Base-by-base conservation (phyloP, 2,113 vertebrate genomes). In the Elgaria multicarinata region DNA sequence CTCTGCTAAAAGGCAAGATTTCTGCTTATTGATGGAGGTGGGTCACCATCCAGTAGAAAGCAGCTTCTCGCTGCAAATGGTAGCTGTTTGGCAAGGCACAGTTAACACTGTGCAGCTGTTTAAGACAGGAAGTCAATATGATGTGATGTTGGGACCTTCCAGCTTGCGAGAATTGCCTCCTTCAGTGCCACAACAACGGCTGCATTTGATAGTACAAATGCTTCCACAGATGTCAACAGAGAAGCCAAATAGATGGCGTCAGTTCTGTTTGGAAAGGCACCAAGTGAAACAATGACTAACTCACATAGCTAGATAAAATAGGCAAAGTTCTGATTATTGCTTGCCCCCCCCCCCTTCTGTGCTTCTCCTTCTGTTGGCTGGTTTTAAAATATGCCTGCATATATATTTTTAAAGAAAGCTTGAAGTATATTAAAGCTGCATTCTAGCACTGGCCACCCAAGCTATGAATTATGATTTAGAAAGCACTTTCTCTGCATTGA, bases 141-240 rank as follows among this genome's bases (percentile, higher is more conserved):
- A 31, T n/a, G 33, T 6, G 18, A 89, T 92, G 81, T 81, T 87
- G 31, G 6, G 83, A 85, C 55, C 55, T 88, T 91, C 9, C n/a
- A 83, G 10, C 87, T 90, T 71, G 77, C 20, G 36, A 87, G 55
- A 62, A 83, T 39, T 33, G 12, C 78, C 69, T 93, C 86, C 13
- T 76, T 83, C 86, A n/a, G 39, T 14, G 14, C 62, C 88, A 55
- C 4, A 77, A 85, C 20, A 85, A 39, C 9, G 26, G 44, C 58
- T 14, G 10, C 6, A 55, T 28, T 76, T 4, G 4, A 91, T 44
- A 92, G 64, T 55, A 69, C 4, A 84, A 71, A 67, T 2, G 55
- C 69, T 88, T 91, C 76, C 86, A 90, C 95, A 94, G 89, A 94
- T 94, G 91, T 93, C 87, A 74, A 83, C 10, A 64, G 69, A 13